These are phyloP conservation scores for Pocillopora meandrina DNA, from an alignment of 92 coral and sea anemone species.

Conservation along the genomic window DNA sequence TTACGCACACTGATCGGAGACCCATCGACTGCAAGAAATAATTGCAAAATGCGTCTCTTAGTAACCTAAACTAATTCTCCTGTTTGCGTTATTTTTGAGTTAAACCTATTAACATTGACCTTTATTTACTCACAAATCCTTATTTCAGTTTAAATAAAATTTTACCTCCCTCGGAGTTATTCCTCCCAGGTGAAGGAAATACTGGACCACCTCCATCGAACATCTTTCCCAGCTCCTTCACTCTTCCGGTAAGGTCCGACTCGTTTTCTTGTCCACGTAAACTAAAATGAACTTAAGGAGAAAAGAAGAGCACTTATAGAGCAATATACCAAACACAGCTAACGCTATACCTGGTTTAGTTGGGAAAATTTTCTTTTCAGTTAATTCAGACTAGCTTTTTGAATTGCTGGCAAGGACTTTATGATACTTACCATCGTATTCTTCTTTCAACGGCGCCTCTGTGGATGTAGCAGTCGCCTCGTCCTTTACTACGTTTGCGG, in stretches of 20 bases:
- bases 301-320: too few relatives aligned
- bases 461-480: too few relatives aligned
- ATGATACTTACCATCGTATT: too few relatives aligned
- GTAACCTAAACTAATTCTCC: not conserved
- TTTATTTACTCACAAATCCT: too few relatives aligned
- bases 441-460: too few relatives aligned
- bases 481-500: not conserved
- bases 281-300: not conserved
- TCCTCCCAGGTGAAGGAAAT: conserved; percentile 6
- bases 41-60: not conserved
- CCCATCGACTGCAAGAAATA: conserved; percentile 27
- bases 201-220: conserved; percentile 47
- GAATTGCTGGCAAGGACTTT: too few relatives aligned
- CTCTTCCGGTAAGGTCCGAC: conserved; percentile 34
- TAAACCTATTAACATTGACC: too few relatives aligned
- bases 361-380: too few relatives aligned
- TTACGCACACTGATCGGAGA: conserved; percentile 44
- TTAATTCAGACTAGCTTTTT: too few relatives aligned
- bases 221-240: conserved; percentile 43
- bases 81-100: too few relatives aligned
- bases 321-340: too few relatives aligned
- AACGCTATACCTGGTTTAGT: too few relatives aligned
- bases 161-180: conserved; percentile 19
- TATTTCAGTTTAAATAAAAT: not conserved
- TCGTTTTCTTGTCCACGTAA: conserved; percentile 3